These are phyloP conservation scores for Ylistrum balloti DNA, from an alignment of 1,140 invertebrate genomes.

Conservation along the genomic window DNA sequence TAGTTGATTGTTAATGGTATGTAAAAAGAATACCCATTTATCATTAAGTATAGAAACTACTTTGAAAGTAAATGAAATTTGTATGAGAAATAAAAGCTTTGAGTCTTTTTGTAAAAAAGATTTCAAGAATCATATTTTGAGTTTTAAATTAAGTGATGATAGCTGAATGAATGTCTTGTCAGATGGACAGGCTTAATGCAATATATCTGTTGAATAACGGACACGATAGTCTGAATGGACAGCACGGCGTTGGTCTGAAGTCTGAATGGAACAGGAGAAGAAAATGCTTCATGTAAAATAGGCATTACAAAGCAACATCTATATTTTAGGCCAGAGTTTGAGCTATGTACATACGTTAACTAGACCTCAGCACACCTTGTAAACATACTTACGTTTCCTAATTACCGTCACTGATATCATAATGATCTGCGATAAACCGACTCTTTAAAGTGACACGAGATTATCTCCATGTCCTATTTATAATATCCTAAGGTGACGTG, in stretches of 20 bases:
- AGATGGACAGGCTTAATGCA: neutral
- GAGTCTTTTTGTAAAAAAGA: no score
- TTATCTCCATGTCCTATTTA: no score
- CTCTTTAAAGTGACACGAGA: neutral
- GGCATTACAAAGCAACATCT: neutral
- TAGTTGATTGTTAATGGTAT: no score
- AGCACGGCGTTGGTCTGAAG: neutral
- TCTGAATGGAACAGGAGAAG: neutral
- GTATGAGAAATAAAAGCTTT: no score
- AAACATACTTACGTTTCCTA: neutral
- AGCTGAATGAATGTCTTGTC: neutral
- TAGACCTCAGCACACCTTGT: constrained; percentile 9
- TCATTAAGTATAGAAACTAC: no score
- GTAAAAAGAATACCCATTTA: no score
- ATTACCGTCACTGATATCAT: neutral
- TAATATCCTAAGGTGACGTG: no score
- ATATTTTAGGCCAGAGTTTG: constrained; percentile 5
- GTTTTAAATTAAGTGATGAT: neutral
- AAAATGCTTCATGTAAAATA: neutral
- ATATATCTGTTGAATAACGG: neutral
- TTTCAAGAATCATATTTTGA: neutral
- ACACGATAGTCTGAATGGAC: neutral
- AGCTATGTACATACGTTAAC: neutral
- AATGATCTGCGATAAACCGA: neutral
- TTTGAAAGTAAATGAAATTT: no score